These are phyloP conservation scores for Nomada ruficornis DNA, from an alignment of 2,888 invertebrate species.

Conservation along the genomic window DNA sequence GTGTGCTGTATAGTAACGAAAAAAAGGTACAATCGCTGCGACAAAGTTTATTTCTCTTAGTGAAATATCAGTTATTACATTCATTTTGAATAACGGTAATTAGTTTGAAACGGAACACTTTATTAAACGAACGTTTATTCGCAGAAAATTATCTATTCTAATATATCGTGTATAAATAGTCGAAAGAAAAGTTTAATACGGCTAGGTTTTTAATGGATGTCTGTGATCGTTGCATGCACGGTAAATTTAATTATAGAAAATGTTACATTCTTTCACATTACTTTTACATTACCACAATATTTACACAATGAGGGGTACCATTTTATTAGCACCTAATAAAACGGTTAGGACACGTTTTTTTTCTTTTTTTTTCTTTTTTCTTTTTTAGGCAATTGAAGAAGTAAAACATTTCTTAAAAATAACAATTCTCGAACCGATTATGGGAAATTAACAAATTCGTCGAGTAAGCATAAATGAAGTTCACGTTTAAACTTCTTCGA, in stretches of 20 bases:
- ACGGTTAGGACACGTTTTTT: slow-evolving; percentile 40
- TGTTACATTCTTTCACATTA: slow-evolving; percentile 67
- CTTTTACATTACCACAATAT: slow-evolving; percentile 66
- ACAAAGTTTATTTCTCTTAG: slow-evolving; percentile 56
- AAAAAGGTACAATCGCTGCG: slow-evolving; percentile 18
- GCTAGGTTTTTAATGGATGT: slow-evolving; percentile 57
- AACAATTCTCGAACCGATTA: slow-evolving; percentile 64
- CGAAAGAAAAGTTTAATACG: slow-evolving; percentile 61
- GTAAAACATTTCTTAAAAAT: slow-evolving; percentile 63
- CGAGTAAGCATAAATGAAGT: slow-evolving; percentile 13
- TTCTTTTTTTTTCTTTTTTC: slow-evolving; percentile 43
- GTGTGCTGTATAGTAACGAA: background rate
- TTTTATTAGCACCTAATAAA: slow-evolving; percentile 60
- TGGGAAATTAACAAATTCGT: slow-evolving; percentile 35
- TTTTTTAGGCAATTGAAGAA: slow-evolving; percentile 30
- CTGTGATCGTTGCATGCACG: slow-evolving; percentile 75
- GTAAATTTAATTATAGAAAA: slow-evolving; percentile 75
- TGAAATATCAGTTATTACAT: slow-evolving; percentile 62
- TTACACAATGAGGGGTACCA: slow-evolving; percentile 63
- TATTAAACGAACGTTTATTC: slow-evolving; percentile 39
- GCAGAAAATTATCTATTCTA: slow-evolving; percentile 51
- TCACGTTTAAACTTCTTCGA: slow-evolving; percentile 5
- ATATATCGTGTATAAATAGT: slow-evolving; percentile 60
- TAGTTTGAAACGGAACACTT: slow-evolving; percentile 32
- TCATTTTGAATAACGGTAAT: slow-evolving; percentile 43